Conservation (phyloP, 2,888 invertebrate species). For the Microctonus brassicae region DNA sequence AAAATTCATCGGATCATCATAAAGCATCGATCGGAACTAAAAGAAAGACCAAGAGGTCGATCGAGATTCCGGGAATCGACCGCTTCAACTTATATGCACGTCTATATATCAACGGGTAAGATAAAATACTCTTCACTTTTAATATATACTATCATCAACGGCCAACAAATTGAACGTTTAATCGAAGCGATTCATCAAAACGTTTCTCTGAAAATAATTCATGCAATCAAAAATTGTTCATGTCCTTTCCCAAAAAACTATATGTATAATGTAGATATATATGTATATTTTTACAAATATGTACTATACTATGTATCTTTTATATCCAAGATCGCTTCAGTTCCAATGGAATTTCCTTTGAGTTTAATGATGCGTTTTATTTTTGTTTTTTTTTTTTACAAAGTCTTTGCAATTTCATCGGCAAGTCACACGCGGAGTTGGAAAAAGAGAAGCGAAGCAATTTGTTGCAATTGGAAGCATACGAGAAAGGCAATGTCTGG, state of each 20-base stretch:
- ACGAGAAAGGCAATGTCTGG: constrained; percentile 6
- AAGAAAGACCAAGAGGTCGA: constrained; percentile 18
- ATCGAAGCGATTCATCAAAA: constrained; percentile 64
- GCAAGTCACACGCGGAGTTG: constrained; percentile 5
- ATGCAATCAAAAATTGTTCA: constrained; percentile 13
- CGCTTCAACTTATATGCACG: constrained; percentile 25
- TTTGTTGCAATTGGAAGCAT: constrained; percentile 12
- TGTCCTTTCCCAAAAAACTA: constrained; percentile 7
- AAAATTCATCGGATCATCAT: neutral
- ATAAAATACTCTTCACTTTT: constrained; percentile 1
- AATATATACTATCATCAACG: constrained; percentile 38
- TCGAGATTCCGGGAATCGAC: constrained; percentile 28
- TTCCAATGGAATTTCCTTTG: neutral
- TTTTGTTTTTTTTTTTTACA: neutral
- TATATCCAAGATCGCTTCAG: neutral
- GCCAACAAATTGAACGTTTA: constrained; percentile 63
- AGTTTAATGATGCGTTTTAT: too few species aligned
- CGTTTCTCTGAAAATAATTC: neutral
- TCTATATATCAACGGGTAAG: constrained; percentile 18
- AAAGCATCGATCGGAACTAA: neutral
- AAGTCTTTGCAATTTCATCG: constrained; percentile 20
- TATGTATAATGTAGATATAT: neutral
- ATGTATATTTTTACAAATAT: constrained; percentile 6
- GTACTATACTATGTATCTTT: too few species aligned
- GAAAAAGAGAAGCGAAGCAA: constrained; percentile 3